Evolutionary conservation across 2,113 vertebrate species (phyloP).

Genomic region (Pseudorectes ferrugineus): DNA sequence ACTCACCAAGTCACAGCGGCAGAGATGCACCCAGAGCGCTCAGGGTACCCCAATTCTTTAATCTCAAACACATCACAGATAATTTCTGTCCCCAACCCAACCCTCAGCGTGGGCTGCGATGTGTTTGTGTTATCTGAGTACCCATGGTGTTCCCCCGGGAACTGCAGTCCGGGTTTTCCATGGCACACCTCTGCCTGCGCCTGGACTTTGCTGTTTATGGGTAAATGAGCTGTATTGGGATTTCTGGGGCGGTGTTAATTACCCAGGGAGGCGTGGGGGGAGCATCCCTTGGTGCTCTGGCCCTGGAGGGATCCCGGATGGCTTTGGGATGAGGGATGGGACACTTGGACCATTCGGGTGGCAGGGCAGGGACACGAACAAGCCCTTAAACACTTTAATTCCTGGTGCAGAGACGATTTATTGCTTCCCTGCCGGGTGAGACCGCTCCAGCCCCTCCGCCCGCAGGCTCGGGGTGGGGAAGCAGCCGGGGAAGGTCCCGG

Average conservation of each 20-base stretch:
- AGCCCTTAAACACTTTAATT: neutral
- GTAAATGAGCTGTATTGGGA: neutral
- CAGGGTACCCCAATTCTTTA: neutral
- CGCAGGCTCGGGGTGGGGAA: neutral
- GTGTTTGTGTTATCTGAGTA: neutral
- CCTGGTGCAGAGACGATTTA: neutral
- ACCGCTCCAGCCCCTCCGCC: neutral
- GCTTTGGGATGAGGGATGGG: accelerated
- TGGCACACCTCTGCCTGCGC: too few species aligned
- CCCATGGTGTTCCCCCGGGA: neutral
- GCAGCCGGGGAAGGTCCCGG: neutral
- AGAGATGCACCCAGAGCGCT: neutral
- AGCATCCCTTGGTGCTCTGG: accelerated
- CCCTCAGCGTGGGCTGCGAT: accelerated
- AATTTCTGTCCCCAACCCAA: neutral
- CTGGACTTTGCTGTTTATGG: neutral
- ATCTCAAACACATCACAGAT: accelerated
- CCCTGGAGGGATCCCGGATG: accelerated
- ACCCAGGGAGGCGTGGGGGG: accelerated
- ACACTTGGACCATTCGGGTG: accelerated
- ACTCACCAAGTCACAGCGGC: accelerated
- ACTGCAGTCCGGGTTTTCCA: neutral
- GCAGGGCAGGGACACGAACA: accelerated
- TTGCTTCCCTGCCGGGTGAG: neutral
- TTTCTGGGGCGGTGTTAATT: neutral